Evolutionary conservation across 2,113 vertebrate genomes (phyloP).

Genomic region (Riparia riparia): DNA sequence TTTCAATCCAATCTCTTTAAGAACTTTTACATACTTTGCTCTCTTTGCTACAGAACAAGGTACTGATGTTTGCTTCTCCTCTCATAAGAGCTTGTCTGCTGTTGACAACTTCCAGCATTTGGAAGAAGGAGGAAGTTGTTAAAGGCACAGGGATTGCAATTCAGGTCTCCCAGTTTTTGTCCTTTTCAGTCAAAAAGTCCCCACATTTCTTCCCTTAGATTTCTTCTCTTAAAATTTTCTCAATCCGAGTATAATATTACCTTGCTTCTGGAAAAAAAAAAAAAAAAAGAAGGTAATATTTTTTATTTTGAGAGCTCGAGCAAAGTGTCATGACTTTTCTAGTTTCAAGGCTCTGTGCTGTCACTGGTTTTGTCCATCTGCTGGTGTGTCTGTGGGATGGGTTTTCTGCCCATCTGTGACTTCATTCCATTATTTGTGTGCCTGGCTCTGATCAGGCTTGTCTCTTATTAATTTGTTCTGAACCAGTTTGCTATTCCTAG

Average conservation of each 20-base stretch:
- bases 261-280: not conserved
- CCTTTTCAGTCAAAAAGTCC: not conserved
- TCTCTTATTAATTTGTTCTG: not conserved
- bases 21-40: not conserved
- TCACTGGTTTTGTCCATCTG: not conserved
- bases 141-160: not conserved
- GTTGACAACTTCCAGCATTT: not conserved
- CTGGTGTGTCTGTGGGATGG: not conserved
- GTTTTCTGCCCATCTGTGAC: not conserved
- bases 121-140: not conserved
- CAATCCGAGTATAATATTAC: not conserved
- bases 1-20: not conserved
- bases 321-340: not conserved
- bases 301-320: not conserved
- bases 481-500: not conserved
- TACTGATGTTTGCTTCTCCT: not conserved
- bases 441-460: not conserved
- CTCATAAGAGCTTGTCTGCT: not conserved
- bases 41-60: not conserved
- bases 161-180: not conserved
- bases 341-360: not conserved
- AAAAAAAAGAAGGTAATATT: accelerated
- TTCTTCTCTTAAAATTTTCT: not conserved
- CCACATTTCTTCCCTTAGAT: not conserved
- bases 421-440: not conserved